These are phyloP conservation scores for Hyppa rectilinea DNA, from an alignment of 2,888 invertebrate species.

Conservation along the genomic window DNA sequence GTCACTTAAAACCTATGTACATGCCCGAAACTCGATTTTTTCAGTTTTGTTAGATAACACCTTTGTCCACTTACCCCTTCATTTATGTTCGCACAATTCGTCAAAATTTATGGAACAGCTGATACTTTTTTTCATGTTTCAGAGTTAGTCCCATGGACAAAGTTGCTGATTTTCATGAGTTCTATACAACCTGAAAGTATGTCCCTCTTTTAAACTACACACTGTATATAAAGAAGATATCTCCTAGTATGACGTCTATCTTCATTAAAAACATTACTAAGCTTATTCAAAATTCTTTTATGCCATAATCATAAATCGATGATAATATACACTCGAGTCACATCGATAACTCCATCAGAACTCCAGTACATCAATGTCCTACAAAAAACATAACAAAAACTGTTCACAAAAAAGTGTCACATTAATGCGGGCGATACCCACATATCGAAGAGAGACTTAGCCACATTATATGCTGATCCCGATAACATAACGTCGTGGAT, in stretches of 20 bases:
- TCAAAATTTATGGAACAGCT: no score
- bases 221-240: neutral
- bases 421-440: slow-evolving; percentile 64
- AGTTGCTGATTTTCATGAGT: no score
- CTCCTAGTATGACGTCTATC: neutral
- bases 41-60: no score
- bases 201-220: no score
- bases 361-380: slow-evolving; percentile 17
- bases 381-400: slow-evolving; percentile 48
- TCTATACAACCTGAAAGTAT: no score
- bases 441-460: slow-evolving; percentile 48
- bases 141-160: no score
- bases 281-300: neutral
- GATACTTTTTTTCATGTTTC: no score
- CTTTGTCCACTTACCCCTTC: no score
- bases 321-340: neutral
- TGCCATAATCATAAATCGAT: slow-evolving; percentile 5
- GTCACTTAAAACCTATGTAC: no score
- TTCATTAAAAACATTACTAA: neutral
- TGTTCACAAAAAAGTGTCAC: slow-evolving; percentile 53
- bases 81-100: no score
- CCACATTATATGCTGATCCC: slow-evolving; percentile 36
- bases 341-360: slow-evolving; percentile 17
- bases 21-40: no score
- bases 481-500: slow-evolving; percentile 28